Percentiles rank a stretch among this genome's conserved stretches.
Evolutionary conservation across 2,888 invertebrate species (phyloP).

Genomic region (Branchinecta sandiegonensis): DNA sequence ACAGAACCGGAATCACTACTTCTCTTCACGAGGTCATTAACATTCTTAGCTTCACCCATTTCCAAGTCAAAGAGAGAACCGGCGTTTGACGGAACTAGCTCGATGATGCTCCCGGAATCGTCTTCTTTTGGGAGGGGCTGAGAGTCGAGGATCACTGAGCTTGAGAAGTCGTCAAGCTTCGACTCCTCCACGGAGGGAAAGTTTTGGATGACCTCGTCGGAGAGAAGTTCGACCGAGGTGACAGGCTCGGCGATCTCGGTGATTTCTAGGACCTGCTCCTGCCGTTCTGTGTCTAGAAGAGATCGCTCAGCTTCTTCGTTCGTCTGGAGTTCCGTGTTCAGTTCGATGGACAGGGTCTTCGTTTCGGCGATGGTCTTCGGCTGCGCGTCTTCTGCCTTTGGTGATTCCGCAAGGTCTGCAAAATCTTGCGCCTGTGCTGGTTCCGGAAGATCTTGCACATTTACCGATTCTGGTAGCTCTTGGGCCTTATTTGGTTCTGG

Average conservation of each 20-base stretch:
- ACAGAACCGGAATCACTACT: conserved; percentile 11
- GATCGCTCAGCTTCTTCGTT: no score
- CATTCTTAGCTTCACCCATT: neutral
- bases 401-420: no score
- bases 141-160: neutral
- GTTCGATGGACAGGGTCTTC: no score
- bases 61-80: conserved; percentile 8
- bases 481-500: no score
- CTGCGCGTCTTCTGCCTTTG: no score
- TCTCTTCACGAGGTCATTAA: conserved; percentile 12
- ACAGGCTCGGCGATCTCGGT: conserved; percentile 12
- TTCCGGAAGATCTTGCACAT: no score
- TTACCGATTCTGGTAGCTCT: no score
- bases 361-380: no score
- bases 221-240: conserved; percentile 4
- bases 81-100: neutral
- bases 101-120: conserved; percentile 5
- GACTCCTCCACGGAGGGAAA: neutral
- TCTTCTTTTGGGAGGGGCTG: neutral
- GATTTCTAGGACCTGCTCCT: neutral
- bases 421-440: no score
- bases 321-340: no score
- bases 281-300: no score
- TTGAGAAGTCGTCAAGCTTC: conserved; percentile 13
- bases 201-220: neutral